phyloP scores from a whole-genome alignment of 2,888 invertebrate genomes.

The Catocala nupta region DNA sequence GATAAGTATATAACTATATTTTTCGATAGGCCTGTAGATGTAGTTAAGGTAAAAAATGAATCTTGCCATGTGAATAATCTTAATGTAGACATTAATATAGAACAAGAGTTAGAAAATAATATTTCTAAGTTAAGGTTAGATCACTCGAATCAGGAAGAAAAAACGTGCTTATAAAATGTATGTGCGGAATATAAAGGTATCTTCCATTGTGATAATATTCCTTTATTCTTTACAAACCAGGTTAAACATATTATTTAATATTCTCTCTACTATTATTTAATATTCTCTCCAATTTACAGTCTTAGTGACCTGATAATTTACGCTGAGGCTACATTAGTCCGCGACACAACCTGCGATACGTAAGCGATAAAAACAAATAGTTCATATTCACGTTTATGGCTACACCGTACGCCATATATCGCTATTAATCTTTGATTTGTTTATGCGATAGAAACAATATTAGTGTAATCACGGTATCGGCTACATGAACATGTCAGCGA shows the following conservation, averaged over 20 bases:
- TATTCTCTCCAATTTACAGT: too few species aligned
- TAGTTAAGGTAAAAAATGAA: too few species aligned
- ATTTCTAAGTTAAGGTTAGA: constrained; percentile 24
- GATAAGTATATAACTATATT: too few species aligned
- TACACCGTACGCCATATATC: background rate
- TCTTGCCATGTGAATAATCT: too few species aligned
- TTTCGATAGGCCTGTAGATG: too few species aligned
- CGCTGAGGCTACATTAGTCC: too few species aligned
- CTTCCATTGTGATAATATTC: constrained; percentile 53
- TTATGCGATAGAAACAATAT: constrained; percentile 4
- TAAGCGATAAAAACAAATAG: too few species aligned
- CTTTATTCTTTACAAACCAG: constrained; percentile 35
- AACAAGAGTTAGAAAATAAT: background rate
- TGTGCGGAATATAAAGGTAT: constrained; percentile 53
- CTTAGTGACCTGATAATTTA: too few species aligned
- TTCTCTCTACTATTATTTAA: too few species aligned
- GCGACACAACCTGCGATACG: too few species aligned
- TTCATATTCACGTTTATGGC: constrained; percentile 2
- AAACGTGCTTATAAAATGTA: constrained; percentile 33
- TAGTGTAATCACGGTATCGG: constrained; percentile 5
- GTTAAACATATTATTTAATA: constrained; percentile 24
- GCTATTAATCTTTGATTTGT: constrained; percentile 1
- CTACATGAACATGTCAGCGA: constrained; percentile 1
- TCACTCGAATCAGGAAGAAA: constrained; percentile 55
- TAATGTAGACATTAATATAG: background rate